phyloP scores from a whole-genome alignment of 1,140 invertebrate species.

The Neelides sp. region DNA sequence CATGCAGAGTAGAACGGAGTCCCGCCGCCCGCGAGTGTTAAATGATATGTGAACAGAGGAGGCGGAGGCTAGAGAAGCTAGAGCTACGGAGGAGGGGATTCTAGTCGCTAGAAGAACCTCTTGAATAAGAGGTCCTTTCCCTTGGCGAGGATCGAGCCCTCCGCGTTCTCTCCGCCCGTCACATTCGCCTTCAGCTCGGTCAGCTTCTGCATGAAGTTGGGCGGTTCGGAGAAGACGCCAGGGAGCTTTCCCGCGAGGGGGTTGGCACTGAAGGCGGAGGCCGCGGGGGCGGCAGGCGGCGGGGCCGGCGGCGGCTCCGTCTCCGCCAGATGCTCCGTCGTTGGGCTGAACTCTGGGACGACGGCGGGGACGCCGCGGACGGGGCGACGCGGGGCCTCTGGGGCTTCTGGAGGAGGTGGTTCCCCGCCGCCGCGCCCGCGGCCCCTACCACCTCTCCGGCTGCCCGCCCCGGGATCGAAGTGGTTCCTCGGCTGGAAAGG shows the following conservation, averaged over 20 bases:
- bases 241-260: conserved; percentile 25
- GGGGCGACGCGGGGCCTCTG: conserved; percentile 28
- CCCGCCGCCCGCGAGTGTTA: too few relatives aligned
- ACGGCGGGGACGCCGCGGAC: conserved; percentile 33
- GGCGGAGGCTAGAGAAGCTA: too few relatives aligned
- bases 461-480: conserved; percentile 33
- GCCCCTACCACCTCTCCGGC: conserved; percentile 45
- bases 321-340: conserved; percentile 28
- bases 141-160: conserved; percentile 57
- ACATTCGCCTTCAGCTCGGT: conserved; percentile 54
- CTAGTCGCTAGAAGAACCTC: too few relatives aligned
- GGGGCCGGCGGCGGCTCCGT: conserved; percentile 5
- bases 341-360: conserved; percentile 34
- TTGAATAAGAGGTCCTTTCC: conserved; percentile 82
- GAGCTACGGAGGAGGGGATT: too few relatives aligned
- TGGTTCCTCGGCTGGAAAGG: conserved; percentile 27
- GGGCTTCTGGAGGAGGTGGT: neutral
- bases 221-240: conserved; percentile 37
- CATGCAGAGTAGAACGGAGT: too few relatives aligned
- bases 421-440: conserved; percentile 1
- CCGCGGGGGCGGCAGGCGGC: conserved; percentile 5
- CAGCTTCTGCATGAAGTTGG: conserved; percentile 65
- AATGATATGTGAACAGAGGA: too few relatives aligned
- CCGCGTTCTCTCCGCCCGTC: conserved; percentile 37
- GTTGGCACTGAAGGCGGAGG: conserved; percentile 24